These are phyloP conservation scores for Nomada fabriciana DNA, from an alignment of 2,888 invertebrate species.

Conservation along the genomic window DNA sequence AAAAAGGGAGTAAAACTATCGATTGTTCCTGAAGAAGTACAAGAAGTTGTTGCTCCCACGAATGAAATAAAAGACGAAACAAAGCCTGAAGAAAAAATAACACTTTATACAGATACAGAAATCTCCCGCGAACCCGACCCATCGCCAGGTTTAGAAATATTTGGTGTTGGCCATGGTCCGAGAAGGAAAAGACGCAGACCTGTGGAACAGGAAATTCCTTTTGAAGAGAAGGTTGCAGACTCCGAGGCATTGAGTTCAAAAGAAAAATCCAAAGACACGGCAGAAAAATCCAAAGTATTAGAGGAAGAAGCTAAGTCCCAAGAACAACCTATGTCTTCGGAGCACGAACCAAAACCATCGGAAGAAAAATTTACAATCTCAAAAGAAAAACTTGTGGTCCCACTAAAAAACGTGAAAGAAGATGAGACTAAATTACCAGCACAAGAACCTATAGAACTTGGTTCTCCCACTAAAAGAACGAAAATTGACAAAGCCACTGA, in stretches of 20 bases:
- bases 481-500: conserved; percentile 47
- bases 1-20: not conserved
- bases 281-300: not conserved
- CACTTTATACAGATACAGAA: not conserved
- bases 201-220: not conserved
- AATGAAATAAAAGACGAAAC: not conserved
- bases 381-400: not conserved
- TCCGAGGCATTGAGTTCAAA: not conserved
- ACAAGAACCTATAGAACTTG: not conserved
- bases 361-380: not conserved
- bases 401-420: not conserved
- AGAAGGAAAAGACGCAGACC: conserved; percentile 15
- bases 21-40: not conserved
- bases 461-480: not conserved
- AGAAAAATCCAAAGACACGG: not conserved
- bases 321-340: not conserved
- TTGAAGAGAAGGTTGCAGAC: not conserved
- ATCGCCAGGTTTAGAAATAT: conserved; percentile 63
- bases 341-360: not conserved
- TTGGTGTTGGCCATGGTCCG: conserved; percentile 39
- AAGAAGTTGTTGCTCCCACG: not conserved
- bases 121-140: conserved; percentile 47
- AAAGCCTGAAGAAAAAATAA: conserved; percentile 15
- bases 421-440: not conserved
- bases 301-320: not conserved